A percentile compares a stretch with the other conserved stretches of the same genome.
Conservation (phyloP, 2,888 invertebrate species). For the Melieria picta region DNA sequence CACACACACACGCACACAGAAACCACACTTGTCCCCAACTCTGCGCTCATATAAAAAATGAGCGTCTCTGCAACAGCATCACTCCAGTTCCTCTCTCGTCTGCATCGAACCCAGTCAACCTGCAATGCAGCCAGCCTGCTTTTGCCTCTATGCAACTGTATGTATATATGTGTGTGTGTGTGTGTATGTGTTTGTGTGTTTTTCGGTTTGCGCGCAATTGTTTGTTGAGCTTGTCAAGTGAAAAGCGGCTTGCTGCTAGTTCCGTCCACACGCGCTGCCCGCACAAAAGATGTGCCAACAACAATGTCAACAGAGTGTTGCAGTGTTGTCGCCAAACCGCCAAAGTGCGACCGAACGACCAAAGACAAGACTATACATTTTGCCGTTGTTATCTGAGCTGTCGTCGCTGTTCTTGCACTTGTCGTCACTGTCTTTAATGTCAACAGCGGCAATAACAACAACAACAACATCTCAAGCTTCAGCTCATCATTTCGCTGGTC, state of each 20-base stretch:
- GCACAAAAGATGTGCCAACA: neutral
- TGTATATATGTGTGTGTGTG: neutral
- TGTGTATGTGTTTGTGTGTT: neutral
- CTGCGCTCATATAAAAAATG: too few relatives aligned
- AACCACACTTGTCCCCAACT: too few relatives aligned
- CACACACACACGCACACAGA: too few relatives aligned
- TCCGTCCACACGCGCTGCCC: neutral
- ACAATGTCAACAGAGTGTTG: neutral
- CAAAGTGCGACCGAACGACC: neutral
- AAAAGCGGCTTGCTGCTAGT: conserved; percentile 33
- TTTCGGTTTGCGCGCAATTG: conserved; percentile 2
- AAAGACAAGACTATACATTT: conserved; percentile 11
- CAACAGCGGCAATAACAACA: neutral
- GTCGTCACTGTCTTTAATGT: conserved; percentile 27
- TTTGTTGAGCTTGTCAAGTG: conserved; percentile 32
- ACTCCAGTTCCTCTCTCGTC: neutral
- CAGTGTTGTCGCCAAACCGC: neutral
- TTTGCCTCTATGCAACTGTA: neutral
- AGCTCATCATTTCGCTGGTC: too few relatives aligned
- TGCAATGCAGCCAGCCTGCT: neutral
- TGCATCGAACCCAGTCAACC: neutral
- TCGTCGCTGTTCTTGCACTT: conserved; percentile 24
- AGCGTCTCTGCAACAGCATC: neutral
- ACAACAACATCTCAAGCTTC: too few relatives aligned
- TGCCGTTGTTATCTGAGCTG: conserved; percentile 31